phyloP scores from a whole-genome alignment of 1,140 invertebrate species.

The Diprion similis region DNA sequence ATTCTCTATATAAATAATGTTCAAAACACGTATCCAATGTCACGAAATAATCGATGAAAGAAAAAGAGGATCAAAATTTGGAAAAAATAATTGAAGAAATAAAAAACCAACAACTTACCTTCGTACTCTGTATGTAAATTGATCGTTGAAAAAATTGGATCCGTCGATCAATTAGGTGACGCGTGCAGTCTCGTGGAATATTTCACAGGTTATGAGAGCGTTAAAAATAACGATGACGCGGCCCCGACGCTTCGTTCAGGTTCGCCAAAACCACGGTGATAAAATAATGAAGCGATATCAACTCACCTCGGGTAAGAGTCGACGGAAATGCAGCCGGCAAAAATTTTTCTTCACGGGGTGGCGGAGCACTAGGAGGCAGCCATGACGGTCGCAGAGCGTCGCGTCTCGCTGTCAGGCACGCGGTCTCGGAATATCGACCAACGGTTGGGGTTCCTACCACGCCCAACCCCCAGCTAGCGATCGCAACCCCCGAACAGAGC shows the following conservation, averaged over 20 bases:
- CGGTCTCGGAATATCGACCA: constrained; percentile 60
- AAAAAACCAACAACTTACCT: not conserved
- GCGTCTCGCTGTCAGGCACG: constrained; percentile 52
- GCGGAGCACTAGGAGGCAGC: constrained; percentile 32
- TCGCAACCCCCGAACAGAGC: constrained; percentile 40
- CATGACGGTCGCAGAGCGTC: constrained; percentile 53
- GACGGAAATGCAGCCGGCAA: not conserved
- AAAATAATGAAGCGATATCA: not conserved
- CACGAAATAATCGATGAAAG: too few species aligned
- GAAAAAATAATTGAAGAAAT: not conserved
- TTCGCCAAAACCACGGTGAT: not conserved
- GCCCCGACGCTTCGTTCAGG: too few species aligned
- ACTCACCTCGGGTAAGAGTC: not conserved
- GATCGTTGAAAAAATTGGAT: not conserved
- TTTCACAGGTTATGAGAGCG: too few species aligned
- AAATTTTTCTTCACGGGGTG: not conserved
- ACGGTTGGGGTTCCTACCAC: constrained; percentile 47
- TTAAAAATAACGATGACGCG: too few species aligned
- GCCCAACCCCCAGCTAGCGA: constrained; percentile 55
- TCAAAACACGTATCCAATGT: too few species aligned
- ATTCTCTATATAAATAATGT: too few species aligned
- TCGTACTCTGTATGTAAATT: not conserved
- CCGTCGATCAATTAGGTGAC: not conserved
- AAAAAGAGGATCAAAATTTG: too few species aligned
- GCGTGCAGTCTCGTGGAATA: too few species aligned